A percentile compares a stretch with the other conserved stretches of the same genome.
Evolutionary conservation across 1,140 invertebrate species (phyloP).

Genomic region (Chironomus tepperi): DNA sequence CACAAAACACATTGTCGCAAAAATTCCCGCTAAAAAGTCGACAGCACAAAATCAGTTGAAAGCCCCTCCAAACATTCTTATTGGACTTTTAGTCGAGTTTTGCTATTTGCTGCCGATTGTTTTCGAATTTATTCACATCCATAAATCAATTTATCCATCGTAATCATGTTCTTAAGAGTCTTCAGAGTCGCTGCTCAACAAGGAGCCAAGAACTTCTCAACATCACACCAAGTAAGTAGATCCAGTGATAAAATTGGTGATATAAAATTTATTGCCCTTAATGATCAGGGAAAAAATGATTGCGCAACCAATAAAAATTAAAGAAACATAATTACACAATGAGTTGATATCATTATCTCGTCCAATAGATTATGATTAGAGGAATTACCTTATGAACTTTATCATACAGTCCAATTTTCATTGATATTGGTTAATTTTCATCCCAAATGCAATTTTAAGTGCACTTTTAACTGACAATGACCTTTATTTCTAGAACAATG

Average conservation of each 20-base stretch:
- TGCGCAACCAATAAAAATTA: background rate
- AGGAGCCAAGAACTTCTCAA: constrained; percentile 45
- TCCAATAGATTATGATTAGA: too few species aligned
- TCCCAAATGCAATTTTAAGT: constrained; percentile 23
- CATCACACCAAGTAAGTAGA: constrained; percentile 43
- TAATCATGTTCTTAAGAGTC: constrained; percentile 46
- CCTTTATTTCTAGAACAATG: constrained; percentile 47
- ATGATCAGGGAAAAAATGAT: background rate
- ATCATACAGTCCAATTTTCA: background rate
- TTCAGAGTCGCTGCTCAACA: constrained; percentile 40
- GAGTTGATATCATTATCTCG: too few species aligned
- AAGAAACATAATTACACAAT: too few species aligned
- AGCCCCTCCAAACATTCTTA: too few species aligned
- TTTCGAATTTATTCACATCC: background rate
- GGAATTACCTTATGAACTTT: too few species aligned
- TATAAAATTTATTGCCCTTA: constrained; percentile 22
- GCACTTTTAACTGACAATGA: background rate
- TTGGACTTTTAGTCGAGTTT: too few species aligned
- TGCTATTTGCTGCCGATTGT: too few species aligned
- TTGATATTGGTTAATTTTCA: too few species aligned
- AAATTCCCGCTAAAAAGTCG: too few species aligned
- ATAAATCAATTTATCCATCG: background rate
- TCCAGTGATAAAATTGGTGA: background rate
- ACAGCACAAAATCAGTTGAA: too few species aligned
- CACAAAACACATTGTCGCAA: too few species aligned